Evolutionary conservation across 2,113 vertebrate species (phyloP), one percentile per base, ranked within the genome.

Genomic region (Madoqua kirkii): DNA sequence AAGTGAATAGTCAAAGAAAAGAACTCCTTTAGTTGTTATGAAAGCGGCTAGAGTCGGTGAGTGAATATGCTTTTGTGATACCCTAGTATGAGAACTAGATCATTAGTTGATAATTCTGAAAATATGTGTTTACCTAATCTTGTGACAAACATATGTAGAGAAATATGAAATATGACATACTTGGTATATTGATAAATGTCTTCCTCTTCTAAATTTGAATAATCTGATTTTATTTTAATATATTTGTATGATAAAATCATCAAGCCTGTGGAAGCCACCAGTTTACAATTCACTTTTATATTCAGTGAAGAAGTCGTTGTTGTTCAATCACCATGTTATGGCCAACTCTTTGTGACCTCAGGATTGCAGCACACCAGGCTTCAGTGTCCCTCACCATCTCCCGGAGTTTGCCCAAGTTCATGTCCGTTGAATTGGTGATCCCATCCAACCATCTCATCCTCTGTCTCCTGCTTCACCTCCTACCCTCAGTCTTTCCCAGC

Each of bases 181-280:
- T 40, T 43, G 36, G 19, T 62, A 8, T 29, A n/a, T 78, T 88
- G 15, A n/a, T 33, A 54, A 76, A 67, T 92, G 5, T 33, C 29
- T 36, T 78, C n/a, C 27, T 54, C 14, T 14, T 79, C 9, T 45
- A 79, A 87, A 43, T 79, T 48, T n/a, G 94, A 92, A 55, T 87
- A 84, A 82, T 87, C 5, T 67, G 23, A 74, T 52, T 95, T 94
- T 40, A 54, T 71, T 86, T 88, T 92, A 12, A 52, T 31, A 60
- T 48, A 71, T 86, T 91, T 89, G 33, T 60, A 50, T 71, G 67
- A 71, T 52, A 89, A 93, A 55, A 57, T 15, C 59, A 1, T 87
- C n/a, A 64, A 15, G 74, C 54, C 2, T 50, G 43, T 76, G 79
- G 79, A 74, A 50, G 3, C 45, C 45, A 50, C 36, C 7, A 50